These are phyloP conservation scores for Gonioctena quinquepunctata DNA, from an alignment of 1,140 invertebrate species.

Conservation along the genomic window DNA sequence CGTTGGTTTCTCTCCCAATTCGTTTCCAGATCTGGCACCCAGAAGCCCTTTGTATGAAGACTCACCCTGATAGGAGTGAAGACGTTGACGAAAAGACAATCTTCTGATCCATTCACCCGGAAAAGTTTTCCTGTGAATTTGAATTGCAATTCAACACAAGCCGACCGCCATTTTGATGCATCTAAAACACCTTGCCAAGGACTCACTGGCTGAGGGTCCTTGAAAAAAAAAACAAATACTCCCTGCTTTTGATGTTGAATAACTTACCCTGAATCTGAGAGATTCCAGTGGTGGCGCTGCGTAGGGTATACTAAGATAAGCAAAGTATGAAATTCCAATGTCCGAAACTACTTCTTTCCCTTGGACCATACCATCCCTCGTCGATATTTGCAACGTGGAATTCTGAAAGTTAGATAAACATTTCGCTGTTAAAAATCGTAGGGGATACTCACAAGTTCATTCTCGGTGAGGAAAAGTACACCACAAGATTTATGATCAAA, in stretches of 20 bases:
- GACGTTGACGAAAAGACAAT: not conserved
- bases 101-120: not conserved
- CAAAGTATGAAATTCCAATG: not conserved
- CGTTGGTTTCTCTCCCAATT: no score
- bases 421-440: not conserved
- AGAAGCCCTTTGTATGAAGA: no score
- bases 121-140: not conserved
- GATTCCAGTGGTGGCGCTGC: not conserved
- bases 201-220: not conserved
- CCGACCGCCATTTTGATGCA: not conserved
- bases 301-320: not conserved
- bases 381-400: not conserved
- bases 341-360: not conserved
- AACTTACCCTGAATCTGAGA: not conserved
- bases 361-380: not conserved
- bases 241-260: not conserved
- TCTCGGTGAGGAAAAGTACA: not conserved
- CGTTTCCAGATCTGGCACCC: no score
- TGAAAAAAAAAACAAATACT: not conserved
- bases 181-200: not conserved
- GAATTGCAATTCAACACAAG: not conserved
- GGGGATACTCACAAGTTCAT: not conserved
- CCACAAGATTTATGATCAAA: no score
- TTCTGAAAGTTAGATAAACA: not conserved
- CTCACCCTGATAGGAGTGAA: not conserved